Conservation (phyloP, 2,113 vertebrate genomes). For the Argyrosomus japonicus region DNA sequence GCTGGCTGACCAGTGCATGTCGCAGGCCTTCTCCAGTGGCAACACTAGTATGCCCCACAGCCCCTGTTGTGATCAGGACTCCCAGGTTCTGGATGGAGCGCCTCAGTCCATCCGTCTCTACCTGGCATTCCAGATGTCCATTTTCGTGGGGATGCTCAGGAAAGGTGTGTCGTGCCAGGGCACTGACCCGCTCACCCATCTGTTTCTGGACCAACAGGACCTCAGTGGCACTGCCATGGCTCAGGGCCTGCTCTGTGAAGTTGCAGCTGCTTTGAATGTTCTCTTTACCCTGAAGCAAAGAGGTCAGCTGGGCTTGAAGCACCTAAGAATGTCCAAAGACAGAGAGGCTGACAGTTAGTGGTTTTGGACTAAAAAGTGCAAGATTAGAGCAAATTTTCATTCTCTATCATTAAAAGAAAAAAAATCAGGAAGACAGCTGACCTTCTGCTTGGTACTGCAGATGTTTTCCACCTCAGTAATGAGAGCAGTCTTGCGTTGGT, state of each 20-base stretch:
- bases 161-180: conserved; percentile 88
- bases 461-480: conserved; percentile 86
- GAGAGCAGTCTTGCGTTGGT: conserved; percentile 91
- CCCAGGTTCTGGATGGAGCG: conserved; percentile 96
- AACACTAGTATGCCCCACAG: conserved; percentile 92
- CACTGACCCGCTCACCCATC: conserved; percentile 93
- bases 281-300: conserved; percentile 93
- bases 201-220: conserved; percentile 95
- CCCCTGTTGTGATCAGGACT: conserved; percentile 91
- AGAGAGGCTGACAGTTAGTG: conserved; percentile 5
- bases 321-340: conserved; percentile 81
- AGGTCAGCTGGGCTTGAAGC: conserved; percentile 91
- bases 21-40: conserved; percentile 95
- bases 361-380: background rate
- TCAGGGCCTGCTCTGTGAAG: conserved; percentile 95
- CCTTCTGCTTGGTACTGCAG: conserved; percentile 90
- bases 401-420: background rate
- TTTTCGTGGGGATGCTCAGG: conserved; percentile 94
- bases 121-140: conserved; percentile 91
- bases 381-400: accelerated
- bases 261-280: conserved; percentile 96
- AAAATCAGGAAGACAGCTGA: conserved; percentile 56
- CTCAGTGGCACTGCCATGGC: conserved; percentile 92
- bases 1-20: conserved; percentile 92
- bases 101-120: conserved; percentile 92